Conservation (phyloP, 2,888 invertebrate genomes). For the Callosobruchus maculatus region DNA sequence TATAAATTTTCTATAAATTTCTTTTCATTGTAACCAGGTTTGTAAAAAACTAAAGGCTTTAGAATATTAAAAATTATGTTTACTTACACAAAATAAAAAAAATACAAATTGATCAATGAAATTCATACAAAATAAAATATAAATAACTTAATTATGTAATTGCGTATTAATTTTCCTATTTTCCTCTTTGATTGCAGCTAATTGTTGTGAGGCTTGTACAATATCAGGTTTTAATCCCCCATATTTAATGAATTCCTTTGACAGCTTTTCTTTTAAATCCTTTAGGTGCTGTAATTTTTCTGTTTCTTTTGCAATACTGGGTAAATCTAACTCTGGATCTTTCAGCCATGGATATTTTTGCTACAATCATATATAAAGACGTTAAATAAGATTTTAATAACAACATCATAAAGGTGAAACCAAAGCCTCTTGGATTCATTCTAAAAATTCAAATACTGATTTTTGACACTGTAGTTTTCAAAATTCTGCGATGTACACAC, state of each 20-base stretch:
- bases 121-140: too few species aligned
- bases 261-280: constrained; percentile 34
- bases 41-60: too few species aligned
- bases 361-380: constrained; percentile 13
- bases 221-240: constrained; percentile 40
- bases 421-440: too few species aligned
- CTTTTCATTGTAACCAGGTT: too few species aligned
- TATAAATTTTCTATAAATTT: too few species aligned
- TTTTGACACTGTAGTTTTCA: too few species aligned
- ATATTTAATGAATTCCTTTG: constrained; percentile 35
- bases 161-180: constrained; percentile 21
- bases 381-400: background rate
- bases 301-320: constrained; percentile 35
- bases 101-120: too few species aligned
- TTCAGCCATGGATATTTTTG: constrained; percentile 31
- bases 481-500: constrained; percentile 21
- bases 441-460: too few species aligned
- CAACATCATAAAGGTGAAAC: too few species aligned
- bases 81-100: too few species aligned
- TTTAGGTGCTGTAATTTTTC: constrained; percentile 30
- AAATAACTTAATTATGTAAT: background rate
- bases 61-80: too few species aligned
- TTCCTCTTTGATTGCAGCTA: constrained; percentile 35
- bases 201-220: constrained; percentile 38
- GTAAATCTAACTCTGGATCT: constrained; percentile 35